phyloP scores from a whole-genome alignment of 1,140 invertebrate genomes.

The Drosophila repleta region DNA sequence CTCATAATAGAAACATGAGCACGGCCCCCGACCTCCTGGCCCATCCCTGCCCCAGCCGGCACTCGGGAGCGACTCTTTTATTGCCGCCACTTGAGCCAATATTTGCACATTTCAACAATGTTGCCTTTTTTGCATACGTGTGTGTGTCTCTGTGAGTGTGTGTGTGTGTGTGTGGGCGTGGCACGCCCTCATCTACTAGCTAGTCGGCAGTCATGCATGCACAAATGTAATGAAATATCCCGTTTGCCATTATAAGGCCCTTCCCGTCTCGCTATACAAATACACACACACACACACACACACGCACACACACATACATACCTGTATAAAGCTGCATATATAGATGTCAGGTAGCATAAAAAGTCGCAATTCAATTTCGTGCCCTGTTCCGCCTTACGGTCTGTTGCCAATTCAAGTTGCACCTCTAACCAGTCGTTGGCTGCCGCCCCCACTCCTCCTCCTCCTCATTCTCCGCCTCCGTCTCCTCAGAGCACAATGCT shows the following conservation, averaged over 20 bases:
- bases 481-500: slow-evolving; percentile 52
- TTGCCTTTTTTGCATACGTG: slow-evolving; percentile 42
- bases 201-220: slow-evolving; percentile 65
- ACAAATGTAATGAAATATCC: slow-evolving; percentile 82
- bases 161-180: slow-evolving; percentile 23
- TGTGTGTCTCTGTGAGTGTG: slow-evolving; percentile 12
- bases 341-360: slow-evolving; percentile 62
- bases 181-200: slow-evolving; percentile 5
- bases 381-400: slow-evolving; percentile 45
- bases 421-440: slow-evolving; percentile 41
- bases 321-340: neutral
- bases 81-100: slow-evolving; percentile 79
- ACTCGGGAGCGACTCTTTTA: slow-evolving; percentile 60
- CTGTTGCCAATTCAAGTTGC: slow-evolving; percentile 75
- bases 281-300: slow-evolving; percentile 9
- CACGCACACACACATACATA: neutral
- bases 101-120: slow-evolving; percentile 80
- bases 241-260: slow-evolving; percentile 58
- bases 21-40: neutral
- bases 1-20: slow-evolving; percentile 46
- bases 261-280: slow-evolving; percentile 13
- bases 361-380: slow-evolving; percentile 77
- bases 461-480: too few species aligned
- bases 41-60: neutral
- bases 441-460: neutral